Evolutionary conservation across 2,888 invertebrate species (phyloP).

Genomic region (Rapana venosa): DNA sequence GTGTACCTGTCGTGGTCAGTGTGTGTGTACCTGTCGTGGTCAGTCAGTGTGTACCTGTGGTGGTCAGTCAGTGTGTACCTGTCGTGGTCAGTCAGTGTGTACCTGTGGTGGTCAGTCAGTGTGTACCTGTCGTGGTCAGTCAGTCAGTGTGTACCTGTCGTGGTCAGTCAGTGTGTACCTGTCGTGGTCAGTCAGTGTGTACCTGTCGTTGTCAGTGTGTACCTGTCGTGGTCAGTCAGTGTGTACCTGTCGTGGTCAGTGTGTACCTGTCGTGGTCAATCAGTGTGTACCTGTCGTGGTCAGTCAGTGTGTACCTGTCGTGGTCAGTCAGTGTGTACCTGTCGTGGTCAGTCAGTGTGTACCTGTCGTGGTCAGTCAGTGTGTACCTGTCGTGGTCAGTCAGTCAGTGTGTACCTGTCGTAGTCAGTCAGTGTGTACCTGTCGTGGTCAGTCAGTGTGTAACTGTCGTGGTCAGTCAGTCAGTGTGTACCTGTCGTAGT

Average conservation of each 20-base stretch:
- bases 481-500: conserved; percentile 71
- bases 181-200: conserved; percentile 67
- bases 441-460: conserved; percentile 67
- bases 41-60: no score
- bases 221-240: conserved; percentile 71
- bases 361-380: conserved; percentile 71
- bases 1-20: conserved; percentile 69
- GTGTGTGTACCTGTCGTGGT: conserved; percentile 71
- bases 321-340: conserved; percentile 68
- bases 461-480: conserved; percentile 71
- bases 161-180: conserved; percentile 68
- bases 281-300: conserved; percentile 71
- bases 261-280: conserved; percentile 69
- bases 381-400: conserved; percentile 69
- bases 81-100: conserved; percentile 70
- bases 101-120: no score
- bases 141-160: conserved; percentile 68
- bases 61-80: no score
- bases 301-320: conserved; percentile 65
- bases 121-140: conserved; percentile 69
- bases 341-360: conserved; percentile 67
- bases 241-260: conserved; percentile 69
- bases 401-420: conserved; percentile 68
- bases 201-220: conserved; percentile 69
- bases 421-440: conserved; percentile 68